phyloP scores from a whole-genome alignment of 2,113 vertebrate genomes.

The Tachysurus vachellii region DNA sequence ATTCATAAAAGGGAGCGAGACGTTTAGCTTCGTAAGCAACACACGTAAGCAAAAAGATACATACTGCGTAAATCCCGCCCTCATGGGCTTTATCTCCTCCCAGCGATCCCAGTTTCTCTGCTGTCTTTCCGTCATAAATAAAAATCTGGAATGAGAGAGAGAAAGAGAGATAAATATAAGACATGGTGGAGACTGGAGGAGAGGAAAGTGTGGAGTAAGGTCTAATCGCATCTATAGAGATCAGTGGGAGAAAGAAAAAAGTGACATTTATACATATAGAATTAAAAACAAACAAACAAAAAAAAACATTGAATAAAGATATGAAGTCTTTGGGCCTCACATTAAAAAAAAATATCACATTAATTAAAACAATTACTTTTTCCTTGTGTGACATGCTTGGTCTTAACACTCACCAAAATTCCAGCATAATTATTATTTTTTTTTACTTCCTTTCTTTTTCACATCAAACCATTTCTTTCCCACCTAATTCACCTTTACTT shows the following conservation, averaged over 20 bases:
- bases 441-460: too few relatives aligned
- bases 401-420: too few relatives aligned
- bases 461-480: too few relatives aligned
- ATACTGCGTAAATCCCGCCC: conserved; percentile 94
- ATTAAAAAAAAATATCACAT: too few relatives aligned
- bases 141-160: conserved; percentile 73
- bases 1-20: neutral
- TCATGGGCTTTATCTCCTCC: conserved; percentile 89
- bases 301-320: too few relatives aligned
- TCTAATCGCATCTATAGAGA: neutral
- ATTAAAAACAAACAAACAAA: too few relatives aligned
- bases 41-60: conserved; percentile 56
- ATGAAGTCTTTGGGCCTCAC: too few relatives aligned
- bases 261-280: too few relatives aligned
- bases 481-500: neutral
- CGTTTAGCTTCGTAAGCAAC: neutral
- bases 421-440: too few relatives aligned
- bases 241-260: neutral
- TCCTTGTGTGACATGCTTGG: too few relatives aligned
- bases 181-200: neutral
- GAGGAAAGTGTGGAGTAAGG: neutral
- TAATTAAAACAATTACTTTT: too few relatives aligned
- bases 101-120: conserved; percentile 76
- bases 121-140: conserved; percentile 85
- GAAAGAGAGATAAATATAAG: neutral